Conservation (phyloP, 2,797 vertebrate genomes). For the Periophthalmus magnuspinnatus region DNA sequence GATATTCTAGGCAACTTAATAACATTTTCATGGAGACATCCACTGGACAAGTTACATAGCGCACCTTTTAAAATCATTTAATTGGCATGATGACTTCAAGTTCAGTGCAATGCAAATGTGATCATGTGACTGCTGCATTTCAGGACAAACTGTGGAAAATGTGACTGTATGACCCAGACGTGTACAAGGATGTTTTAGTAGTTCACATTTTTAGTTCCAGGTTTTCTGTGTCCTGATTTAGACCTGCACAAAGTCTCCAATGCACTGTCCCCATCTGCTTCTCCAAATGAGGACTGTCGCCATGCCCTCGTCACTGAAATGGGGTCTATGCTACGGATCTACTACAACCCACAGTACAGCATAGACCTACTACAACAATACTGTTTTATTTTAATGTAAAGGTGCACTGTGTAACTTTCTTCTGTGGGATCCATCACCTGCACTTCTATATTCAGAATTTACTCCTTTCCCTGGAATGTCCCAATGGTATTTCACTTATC, state of each 20-base stretch:
- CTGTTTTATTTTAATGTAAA: no score
- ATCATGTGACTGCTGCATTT: neutral
- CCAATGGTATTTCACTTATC: no score
- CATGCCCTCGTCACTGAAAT: neutral
- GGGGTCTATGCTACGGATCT: neutral
- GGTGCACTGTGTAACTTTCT: no score
- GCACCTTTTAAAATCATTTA: neutral
- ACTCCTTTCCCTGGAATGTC: no score
- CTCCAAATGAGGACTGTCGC: neutral
- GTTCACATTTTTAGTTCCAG: constrained; percentile 1
- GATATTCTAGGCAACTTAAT: no score
- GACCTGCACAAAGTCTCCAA: constrained; percentile 2
- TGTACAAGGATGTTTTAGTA: neutral
- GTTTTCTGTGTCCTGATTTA: constrained; percentile 1
- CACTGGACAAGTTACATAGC: no score
- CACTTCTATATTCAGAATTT: no score
- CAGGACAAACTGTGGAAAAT: neutral
- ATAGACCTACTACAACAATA: neutral
- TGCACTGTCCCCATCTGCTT: neutral
- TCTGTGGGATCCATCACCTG: no score
- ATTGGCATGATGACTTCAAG: neutral
- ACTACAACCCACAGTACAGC: neutral
- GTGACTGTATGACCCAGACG: neutral
- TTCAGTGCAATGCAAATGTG: neutral
- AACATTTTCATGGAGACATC: no score